Evolutionary conservation across 2,113 vertebrate species (phyloP), one percentile per base, ranked within the genome.

Genomic region (Scophthalmus maximus): DNA sequence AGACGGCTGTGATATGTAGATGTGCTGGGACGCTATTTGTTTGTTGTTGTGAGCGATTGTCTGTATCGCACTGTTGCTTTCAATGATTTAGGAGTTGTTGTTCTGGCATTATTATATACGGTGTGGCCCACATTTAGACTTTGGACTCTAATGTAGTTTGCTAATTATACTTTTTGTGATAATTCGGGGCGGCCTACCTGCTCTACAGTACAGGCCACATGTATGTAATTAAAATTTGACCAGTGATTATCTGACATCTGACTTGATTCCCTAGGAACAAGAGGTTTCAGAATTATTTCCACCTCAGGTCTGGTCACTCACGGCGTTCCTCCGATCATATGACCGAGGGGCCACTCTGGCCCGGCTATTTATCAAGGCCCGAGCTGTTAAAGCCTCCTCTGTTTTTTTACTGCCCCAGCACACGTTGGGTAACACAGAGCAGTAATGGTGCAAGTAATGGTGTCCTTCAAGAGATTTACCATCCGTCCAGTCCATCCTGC

Each of bases 201-300:
- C 44, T 23, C 11, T n/a, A 51, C 47, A 59, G 46, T 36, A 4
- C 1, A 0, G n/a, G 20, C 25, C 38, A 58, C 17, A 10, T 9
- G n/a, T 12, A 8, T 7, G 3, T 11, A 8, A 40, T 30, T 32
- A 3, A 32, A 34, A 60, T 69, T 17, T 4, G 40, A 18, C 7
- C 8, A 17, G n/a, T 51, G 47, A 42, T 60, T 66, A 70, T 85
- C 49, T 51, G 38, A 62, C 72, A 72, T 65, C 46, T 60, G 49
- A 73, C 55, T 62, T 73, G 70, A 78, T 74, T 84, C 69, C 49
- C 52, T 58, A 73, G 65, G 76, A 65, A 83, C 73, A 79, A 68
- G 74, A 78, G 20, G 30, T 68, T 80, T 64, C 38, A 56, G 65
- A 68, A 68, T 83, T 55, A 46, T 62, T 76, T 78, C 67, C 34